phyloP scores from a whole-genome alignment of 92 coral and sea anemone genomes.

The Porites rus region DNA sequence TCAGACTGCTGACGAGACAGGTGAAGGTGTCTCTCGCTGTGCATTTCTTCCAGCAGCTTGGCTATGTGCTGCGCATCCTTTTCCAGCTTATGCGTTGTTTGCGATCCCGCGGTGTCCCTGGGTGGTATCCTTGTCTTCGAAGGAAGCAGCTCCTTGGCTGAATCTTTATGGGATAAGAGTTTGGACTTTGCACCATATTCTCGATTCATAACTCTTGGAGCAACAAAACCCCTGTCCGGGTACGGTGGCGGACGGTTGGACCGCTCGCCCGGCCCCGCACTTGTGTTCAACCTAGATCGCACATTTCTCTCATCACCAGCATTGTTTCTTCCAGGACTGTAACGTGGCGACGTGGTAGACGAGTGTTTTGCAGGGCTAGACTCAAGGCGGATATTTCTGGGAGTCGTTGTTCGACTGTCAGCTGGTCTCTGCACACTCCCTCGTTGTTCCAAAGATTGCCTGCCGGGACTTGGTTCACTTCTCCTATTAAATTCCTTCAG shows the following conservation, averaged over 20 bases:
- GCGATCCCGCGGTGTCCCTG: conserved; percentile 62
- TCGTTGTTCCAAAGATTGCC: neutral
- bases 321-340: neutral
- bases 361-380: conserved; percentile 46
- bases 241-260: conserved; percentile 23
- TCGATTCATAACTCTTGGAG: conserved; percentile 64
- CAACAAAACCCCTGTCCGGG: conserved; percentile 39
- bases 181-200: conserved; percentile 56
- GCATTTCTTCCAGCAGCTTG: conserved; percentile 95
- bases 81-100: conserved; percentile 77
- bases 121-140: conserved; percentile 53
- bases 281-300: conserved; percentile 11
- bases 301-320: conserved; percentile 19
- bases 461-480: conserved; percentile 5
- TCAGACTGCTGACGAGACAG: conserved; percentile 99
- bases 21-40: conserved; percentile 90
- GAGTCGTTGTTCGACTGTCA: conserved; percentile 5
- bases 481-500: conserved; percentile 69
- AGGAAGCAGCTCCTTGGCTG: conserved; percentile 62
- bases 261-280: conserved; percentile 1
- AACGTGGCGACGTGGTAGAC: conserved; percentile 18
- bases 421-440: conserved; percentile 31
- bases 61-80: conserved; percentile 96
- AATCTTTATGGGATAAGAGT: conserved; percentile 50
- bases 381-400: conserved; percentile 48